Evolutionary conservation across 2,797 vertebrate genomes (phyloP).

Genomic region (Clarias platycephalus): DNA sequence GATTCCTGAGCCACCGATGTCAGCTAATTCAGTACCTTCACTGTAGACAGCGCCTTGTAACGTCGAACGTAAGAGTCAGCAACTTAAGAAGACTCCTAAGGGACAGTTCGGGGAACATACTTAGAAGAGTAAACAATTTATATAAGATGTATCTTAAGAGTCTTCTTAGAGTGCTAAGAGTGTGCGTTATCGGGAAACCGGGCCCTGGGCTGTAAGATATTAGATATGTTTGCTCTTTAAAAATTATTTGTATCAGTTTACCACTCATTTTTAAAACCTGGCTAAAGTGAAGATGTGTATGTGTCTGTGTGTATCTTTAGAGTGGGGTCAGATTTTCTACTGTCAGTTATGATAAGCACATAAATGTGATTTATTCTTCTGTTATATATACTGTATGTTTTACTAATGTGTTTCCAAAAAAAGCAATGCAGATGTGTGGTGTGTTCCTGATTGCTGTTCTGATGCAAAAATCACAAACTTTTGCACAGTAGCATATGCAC

Average conservation of each 20-base stretch:
- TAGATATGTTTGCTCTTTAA: conserved; percentile 21
- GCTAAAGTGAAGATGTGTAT: neutral
- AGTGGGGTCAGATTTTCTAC: conserved; percentile 16
- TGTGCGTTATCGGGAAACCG: too few species aligned
- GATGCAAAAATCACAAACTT: neutral
- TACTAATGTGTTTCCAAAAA: neutral
- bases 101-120: too few species aligned
- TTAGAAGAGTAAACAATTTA: too few species aligned
- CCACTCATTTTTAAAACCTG: conserved; percentile 23
- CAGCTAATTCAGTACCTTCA: too few species aligned
- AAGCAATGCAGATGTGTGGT: neutral
- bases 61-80: too few species aligned
- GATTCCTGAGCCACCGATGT: too few species aligned
- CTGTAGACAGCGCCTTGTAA: too few species aligned
- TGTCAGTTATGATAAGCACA: conserved; percentile 1
- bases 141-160: too few species aligned
- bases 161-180: too few species aligned
- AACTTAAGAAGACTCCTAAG: too few species aligned
- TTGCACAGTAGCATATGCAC: neutral
- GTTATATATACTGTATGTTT: neutral
- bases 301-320: neutral
- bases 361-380: conserved; percentile 2
- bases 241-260: conserved; percentile 34
- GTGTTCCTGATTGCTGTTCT: neutral
- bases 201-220: neutral